A percentile compares a stretch with the other conserved stretches of the same genome.
These are phyloP conservation scores for Hormiphora californensis DNA, from an alignment of 37 sponge, comb jelly and placozoan species.

Conservation along the genomic window DNA sequence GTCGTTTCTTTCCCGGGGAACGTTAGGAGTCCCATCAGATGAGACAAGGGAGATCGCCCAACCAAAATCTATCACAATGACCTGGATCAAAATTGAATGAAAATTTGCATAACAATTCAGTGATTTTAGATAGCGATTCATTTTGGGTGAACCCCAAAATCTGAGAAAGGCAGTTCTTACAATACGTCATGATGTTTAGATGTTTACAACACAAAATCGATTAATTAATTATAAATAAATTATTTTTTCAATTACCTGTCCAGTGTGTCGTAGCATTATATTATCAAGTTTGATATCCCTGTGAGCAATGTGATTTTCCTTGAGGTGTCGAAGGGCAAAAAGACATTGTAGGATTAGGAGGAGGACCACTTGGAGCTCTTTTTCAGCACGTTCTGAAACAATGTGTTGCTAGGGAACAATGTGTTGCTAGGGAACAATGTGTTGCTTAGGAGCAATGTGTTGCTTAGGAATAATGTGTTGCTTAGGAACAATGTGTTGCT, in stretches of 20 bases:
- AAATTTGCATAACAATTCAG: background rate
- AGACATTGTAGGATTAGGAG: constrained; percentile 2
- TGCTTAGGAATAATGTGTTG: too few species aligned
- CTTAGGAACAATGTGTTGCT: too few species aligned
- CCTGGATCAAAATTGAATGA: background rate
- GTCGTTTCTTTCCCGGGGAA: background rate
- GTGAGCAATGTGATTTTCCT: background rate
- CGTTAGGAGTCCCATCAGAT: background rate
- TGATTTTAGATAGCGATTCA: too few species aligned
- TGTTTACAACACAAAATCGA: background rate
- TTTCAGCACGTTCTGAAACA: background rate
- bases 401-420: too few species aligned
- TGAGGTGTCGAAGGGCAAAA: background rate
- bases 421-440: too few species aligned
- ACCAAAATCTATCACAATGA: constrained; percentile 45
- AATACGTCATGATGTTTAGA: background rate
- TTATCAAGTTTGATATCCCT: constrained; percentile 49
- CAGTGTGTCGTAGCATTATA: constrained; percentile 30
- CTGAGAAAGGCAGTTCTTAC: too few species aligned
- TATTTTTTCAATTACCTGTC: background rate
- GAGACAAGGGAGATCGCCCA: background rate
- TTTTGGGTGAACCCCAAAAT: too few species aligned
- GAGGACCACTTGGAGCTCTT: background rate
- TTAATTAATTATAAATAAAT: background rate
- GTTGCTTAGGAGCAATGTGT: too few species aligned